Evolutionary conservation across 2,113 vertebrate species (phyloP), one percentile per base, ranked within the genome.

Genomic region (Ophthalmolycus amberensis): DNA sequence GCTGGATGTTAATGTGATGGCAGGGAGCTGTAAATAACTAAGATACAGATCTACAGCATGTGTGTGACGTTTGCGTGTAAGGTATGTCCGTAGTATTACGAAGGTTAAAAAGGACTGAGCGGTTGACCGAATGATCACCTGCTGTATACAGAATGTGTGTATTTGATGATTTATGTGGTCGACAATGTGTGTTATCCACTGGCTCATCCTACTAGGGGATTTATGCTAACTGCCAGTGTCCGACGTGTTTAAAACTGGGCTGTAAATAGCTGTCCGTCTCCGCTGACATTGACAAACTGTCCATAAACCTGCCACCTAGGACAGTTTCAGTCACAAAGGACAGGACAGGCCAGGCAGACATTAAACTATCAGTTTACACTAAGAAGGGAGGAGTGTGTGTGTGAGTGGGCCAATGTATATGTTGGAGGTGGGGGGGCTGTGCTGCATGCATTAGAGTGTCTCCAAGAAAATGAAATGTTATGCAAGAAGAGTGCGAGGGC

Each of bases 241-340:
- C 50, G 1, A 69, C 80, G 85, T 75, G 81, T 88, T 77, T 82
- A 89, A 90, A 50, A 25, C 75, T 5, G 8, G 73, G 88, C 87
- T 81, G 89, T 94, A 94, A 94, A 94, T 90, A 93, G 91, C 83
- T 79, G 85, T 85, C 89, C 40, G 73, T 90, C 91, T 90, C 88
- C 59, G 27, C 77, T 90, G 90, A 93, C 92, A 86, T 89, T 88
- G 90, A 83, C 85, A 91, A 93, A 90, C 87, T 79, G 84, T 89
- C 82, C 71, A 93, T 94, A 92, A 95, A 94, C 85, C 83, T 92
- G 91, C 92, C 93, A 91, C 79, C 88, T 80, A 60, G 68, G 80
- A 91, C 87, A 77, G 71, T 82, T 77, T 84, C 75, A 85, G 89
- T 85, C 91, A 88, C 91, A 87, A 77, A 63, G 62, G 81, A 91